Percentiles rank a stretch among this genome's conserved stretches.
Evolutionary conservation across 2,113 vertebrate species (phyloP).

Genomic region (Bagarius yarrelli): DNA sequence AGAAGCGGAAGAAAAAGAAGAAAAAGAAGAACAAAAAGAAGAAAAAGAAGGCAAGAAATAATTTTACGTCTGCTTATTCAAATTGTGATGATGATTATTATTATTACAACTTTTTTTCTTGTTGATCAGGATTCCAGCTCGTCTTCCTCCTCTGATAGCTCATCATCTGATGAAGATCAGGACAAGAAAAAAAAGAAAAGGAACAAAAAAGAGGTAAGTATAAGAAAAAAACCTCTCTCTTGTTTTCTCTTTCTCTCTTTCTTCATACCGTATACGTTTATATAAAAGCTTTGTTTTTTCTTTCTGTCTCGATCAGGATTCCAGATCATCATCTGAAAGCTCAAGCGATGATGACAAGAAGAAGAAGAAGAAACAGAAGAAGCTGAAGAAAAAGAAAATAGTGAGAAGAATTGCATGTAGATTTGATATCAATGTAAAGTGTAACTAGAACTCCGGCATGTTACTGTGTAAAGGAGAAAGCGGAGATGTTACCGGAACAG

Average conservation of each 20-base stretch:
- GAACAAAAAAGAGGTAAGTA: conserved; percentile 5
- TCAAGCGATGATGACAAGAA: conserved; percentile 26
- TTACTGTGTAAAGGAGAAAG: too few species aligned
- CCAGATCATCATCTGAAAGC: background rate
- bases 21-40: conserved; percentile 19
- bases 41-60: conserved; percentile 13
- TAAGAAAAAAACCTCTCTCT: too few species aligned
- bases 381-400: conserved; percentile 12
- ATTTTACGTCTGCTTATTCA: background rate
- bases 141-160: conserved; percentile 21
- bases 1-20: background rate
- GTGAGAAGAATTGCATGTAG: too few species aligned
- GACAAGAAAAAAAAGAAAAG: conserved; percentile 20
- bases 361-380: conserved; percentile 20
- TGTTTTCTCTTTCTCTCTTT: too few species aligned
- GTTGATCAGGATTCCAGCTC: conserved; percentile 21
- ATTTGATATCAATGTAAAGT: too few species aligned
- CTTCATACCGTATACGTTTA: too few species aligned
- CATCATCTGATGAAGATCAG: conserved; percentile 6
- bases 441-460: too few species aligned
- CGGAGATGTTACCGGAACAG: too few species aligned
- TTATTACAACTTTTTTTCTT: background rate
- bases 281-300: background rate
- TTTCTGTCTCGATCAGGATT: background rate
- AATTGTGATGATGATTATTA: background rate